phyloP scores from a whole-genome alignment of 2,888 invertebrate species.

The Caenorhabditis zanzibari region DNA sequence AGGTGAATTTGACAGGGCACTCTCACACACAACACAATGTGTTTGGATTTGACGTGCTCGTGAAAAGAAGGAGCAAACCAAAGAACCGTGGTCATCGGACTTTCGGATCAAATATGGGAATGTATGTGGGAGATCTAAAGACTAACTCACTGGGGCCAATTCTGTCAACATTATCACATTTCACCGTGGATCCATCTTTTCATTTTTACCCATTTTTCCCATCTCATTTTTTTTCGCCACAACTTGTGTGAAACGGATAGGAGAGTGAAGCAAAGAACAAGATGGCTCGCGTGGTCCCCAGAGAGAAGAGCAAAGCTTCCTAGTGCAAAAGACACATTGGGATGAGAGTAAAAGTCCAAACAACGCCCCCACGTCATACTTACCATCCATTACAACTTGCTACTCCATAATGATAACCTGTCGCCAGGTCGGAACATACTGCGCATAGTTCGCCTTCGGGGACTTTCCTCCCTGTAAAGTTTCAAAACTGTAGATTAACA shows the following conservation, averaged over 20 bases:
- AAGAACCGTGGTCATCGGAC: constrained; percentile 41
- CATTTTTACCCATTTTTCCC: constrained; percentile 26
- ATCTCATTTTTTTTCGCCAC: constrained; percentile 31
- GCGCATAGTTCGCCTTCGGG: constrained; percentile 82
- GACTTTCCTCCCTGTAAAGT: constrained; percentile 75
- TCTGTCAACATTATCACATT: constrained; percentile 50
- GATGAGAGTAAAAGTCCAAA: constrained; percentile 46
- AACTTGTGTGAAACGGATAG: constrained; percentile 52
- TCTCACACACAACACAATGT: constrained; percentile 15
- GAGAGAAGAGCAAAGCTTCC: constrained; percentile 40
- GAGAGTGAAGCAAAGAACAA: constrained; percentile 53
- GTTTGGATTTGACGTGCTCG: constrained; percentile 54
- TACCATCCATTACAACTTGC: constrained; percentile 83
- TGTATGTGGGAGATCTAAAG: constrained; percentile 16
- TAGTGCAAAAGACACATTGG: constrained; percentile 50
- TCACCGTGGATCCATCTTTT: constrained; percentile 21
- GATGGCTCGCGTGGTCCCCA: constrained; percentile 28
- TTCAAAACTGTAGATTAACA: neutral
- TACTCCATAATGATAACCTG: constrained; percentile 82
- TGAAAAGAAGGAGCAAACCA: constrained; percentile 24
- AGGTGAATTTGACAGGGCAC: constrained; percentile 54
- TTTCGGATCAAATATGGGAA: neutral
- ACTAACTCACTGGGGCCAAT: constrained; percentile 29
- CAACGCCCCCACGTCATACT: constrained; percentile 52
- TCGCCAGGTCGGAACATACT: constrained; percentile 82